These are phyloP conservation scores for Pelusios castaneus DNA, from an alignment of 2,113 vertebrate species.

Conservation along the genomic window DNA sequence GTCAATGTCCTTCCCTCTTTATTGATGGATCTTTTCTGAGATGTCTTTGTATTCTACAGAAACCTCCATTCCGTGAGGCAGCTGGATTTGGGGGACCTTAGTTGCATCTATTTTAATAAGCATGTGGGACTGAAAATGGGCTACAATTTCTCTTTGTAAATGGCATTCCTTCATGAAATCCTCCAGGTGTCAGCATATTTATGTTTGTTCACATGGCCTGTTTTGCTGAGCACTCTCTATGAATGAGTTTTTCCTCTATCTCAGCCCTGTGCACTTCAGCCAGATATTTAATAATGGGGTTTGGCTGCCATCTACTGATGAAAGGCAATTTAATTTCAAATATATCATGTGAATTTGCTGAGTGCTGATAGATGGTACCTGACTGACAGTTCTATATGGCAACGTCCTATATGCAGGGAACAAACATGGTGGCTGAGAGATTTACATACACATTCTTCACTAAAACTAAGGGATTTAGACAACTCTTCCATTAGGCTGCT, in stretches of 20 bases:
- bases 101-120: neutral
- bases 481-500: neutral
- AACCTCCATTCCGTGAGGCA: neutral
- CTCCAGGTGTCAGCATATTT: constrained; percentile 56
- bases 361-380: neutral
- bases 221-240: neutral
- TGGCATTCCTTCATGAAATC: constrained; percentile 16
- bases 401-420: neutral
- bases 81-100: neutral
- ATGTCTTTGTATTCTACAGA: neutral
- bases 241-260: neutral
- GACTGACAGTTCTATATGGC: neutral
- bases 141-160: neutral
- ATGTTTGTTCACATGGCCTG: neutral
- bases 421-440: neutral
- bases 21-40: neutral
- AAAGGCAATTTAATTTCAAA: neutral
- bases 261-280: neutral
- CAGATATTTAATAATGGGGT: neutral
- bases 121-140: neutral
- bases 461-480: neutral
- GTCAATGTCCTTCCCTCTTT: neutral
- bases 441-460: neutral
- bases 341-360: neutral
- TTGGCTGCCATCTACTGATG: constrained; percentile 72